Evolutionary conservation across 2,113 vertebrate genomes (phyloP).

Genomic region (Stercorarius parasiticus): DNA sequence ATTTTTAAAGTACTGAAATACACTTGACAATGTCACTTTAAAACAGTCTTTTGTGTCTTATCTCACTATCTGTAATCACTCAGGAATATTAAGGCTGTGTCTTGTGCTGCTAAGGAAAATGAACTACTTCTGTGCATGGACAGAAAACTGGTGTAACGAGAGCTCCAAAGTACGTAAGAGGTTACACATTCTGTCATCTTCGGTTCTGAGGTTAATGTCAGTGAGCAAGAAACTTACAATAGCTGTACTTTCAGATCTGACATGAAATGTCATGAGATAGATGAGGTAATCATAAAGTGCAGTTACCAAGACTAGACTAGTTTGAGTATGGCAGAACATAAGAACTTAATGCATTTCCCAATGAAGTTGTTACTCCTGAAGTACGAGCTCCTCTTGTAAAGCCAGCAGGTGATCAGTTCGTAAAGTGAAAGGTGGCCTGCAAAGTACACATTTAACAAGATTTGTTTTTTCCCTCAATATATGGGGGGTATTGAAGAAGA

Average conservation of each 20-base stretch:
- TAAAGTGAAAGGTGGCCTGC: neutral
- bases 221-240: neutral
- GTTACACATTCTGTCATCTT: conserved; percentile 31
- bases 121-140: neutral
- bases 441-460: neutral
- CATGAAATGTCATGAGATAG: conserved; percentile 53
- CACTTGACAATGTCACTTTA: conserved; percentile 39
- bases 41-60: conserved; percentile 25
- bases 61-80: conserved; percentile 31
- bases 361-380: neutral
- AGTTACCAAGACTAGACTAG: neutral
- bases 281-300: conserved; percentile 51
- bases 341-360: conserved; percentile 24
- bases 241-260: conserved; percentile 48
- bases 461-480: neutral
- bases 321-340: neutral
- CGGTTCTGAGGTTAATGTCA: conserved; percentile 43
- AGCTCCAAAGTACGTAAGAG: conserved; percentile 11
- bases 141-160: neutral
- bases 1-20: conserved; percentile 41
- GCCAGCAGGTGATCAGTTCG: neutral
- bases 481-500: neutral
- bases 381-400: neutral
- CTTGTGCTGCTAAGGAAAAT: neutral
- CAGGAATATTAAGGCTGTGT: conserved; percentile 33